These are phyloP conservation scores for Yponomeuta cagnagella DNA, from an alignment of 2,888 invertebrate genomes.

Conservation along the genomic window DNA sequence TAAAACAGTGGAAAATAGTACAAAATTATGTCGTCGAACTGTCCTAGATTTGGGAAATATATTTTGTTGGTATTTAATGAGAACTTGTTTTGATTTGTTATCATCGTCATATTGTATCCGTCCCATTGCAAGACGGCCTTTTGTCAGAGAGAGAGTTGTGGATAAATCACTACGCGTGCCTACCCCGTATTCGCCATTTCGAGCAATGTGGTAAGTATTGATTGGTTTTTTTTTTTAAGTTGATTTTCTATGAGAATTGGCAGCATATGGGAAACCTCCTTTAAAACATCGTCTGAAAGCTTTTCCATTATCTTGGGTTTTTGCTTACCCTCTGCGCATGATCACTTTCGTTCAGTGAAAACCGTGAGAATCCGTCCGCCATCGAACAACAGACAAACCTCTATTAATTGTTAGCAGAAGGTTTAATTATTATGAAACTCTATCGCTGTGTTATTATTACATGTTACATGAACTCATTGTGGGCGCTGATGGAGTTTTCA, in stretches of 20 bases:
- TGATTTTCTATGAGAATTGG: background rate
- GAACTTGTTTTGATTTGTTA: too few relatives aligned
- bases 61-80: too few relatives aligned
- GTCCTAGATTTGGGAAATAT: too few relatives aligned
- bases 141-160: too few relatives aligned
- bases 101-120: too few relatives aligned
- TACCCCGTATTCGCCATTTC: too few relatives aligned
- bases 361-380: conserved; percentile 38
- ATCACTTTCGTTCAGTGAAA: conserved; percentile 53
- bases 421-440: conserved; percentile 14
- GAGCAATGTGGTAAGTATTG: too few relatives aligned
- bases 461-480: conserved; percentile 2
- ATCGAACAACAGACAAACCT: background rate
- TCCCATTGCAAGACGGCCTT: too few relatives aligned
- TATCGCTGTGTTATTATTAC: background rate
- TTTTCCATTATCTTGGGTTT: conserved; percentile 21
- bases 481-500: conserved; percentile 2
- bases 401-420: conserved; percentile 11
- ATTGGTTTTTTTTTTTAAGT: too few relatives aligned
- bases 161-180: too few relatives aligned
- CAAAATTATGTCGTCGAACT: too few relatives aligned
- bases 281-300: background rate
- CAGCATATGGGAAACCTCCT: background rate
- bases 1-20: too few relatives aligned
- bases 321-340: conserved; percentile 26